Base-by-base conservation (phyloP, 2,113 vertebrate species). In the Actenoides lindsayi region DNA sequence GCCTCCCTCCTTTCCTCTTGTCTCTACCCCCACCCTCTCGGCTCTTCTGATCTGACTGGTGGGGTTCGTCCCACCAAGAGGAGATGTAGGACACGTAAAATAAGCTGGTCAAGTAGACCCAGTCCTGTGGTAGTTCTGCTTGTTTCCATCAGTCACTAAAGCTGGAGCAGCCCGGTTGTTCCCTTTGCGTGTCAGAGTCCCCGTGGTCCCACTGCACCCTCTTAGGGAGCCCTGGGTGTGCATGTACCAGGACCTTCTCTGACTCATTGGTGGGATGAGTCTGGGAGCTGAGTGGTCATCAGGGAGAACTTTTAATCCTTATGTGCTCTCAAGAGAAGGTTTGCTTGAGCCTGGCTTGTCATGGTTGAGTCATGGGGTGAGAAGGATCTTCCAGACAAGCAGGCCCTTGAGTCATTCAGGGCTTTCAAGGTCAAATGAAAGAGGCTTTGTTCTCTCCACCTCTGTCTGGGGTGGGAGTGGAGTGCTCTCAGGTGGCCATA, bases 331-430 rank as follows among this genome's bases (percentile, higher is more conserved):
- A 23, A 42, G 62, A n/a, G 64, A 9, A 80, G 56, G 44, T 64
- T 56, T 44, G 25, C 50, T 89, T 60, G 59, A 77, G 93, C 79
- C 20, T 0, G 37, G 75, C 59, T 63, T 35, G 42, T 75, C 79
- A 14, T 3, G 1, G 15, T 1, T 93, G 90, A 96, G 64, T 94
- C 88, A 89, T n/a, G 42, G 62, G 16, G 17, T 90, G 88, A 84
- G 90, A 74, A 64, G 73, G 16, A 74, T 35, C 92, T 68, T 71
- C 80, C 80, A 96, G 90, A 77, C 48, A 27, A 41, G 60, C 77
- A 37, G 60, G 69, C 5, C 63, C 18, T 80, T 89, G 92, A 89
- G 73, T 92, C 83, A 65, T 5, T 13, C 12, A 87, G 77, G 80
- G 73, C 42, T 90, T 78, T 81, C 35, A 13, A 14, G 68, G 85